phyloP scores from a whole-genome alignment of 2,797 vertebrate species.

The Spea hammondii region DNA sequence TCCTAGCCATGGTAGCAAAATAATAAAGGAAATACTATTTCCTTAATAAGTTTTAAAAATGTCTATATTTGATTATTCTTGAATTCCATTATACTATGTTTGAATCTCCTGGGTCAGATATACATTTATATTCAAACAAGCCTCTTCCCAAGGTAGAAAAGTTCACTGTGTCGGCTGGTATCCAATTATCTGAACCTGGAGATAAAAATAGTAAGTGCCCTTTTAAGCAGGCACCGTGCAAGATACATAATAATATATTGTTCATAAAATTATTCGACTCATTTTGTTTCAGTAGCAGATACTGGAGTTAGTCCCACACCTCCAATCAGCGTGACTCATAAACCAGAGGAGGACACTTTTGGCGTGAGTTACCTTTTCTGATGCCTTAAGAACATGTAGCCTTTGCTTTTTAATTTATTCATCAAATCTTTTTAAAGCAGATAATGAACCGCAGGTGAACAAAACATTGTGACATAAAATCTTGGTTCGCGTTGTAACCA shows the following conservation, averaged over 20 bases:
- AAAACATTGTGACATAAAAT: constrained; percentile 5
- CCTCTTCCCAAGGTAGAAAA: constrained; percentile 21
- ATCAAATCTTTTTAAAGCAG: not conserved
- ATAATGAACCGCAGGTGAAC: constrained; percentile 28
- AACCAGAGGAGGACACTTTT: constrained; percentile 93
- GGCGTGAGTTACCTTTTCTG: constrained; percentile 79
- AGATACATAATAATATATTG: constrained; percentile 41
- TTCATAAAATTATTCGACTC: constrained; percentile 49
- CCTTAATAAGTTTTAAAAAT: constrained; percentile 33
- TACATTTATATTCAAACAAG: constrained; percentile 45
- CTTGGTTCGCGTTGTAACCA: constrained; percentile 7
- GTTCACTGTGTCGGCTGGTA: constrained; percentile 32
- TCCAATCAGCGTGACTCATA: constrained; percentile 79
- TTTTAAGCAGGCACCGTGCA: constrained; percentile 44
- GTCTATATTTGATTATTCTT: constrained; percentile 39
- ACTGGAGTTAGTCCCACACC: constrained; percentile 75
- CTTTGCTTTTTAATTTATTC: constrained; percentile 32
- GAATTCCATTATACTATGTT: constrained; percentile 32
- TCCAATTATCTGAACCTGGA: constrained; percentile 49
- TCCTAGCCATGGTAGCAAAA: constrained; percentile 21
- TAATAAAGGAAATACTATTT: constrained; percentile 32
- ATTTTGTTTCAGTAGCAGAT: constrained; percentile 68
- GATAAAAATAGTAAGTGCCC: constrained; percentile 51
- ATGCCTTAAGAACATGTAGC: constrained; percentile 34
- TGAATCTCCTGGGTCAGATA: constrained; percentile 27